phyloP scores from a whole-genome alignment of 2,888 invertebrate genomes.

The Leucophenga montana region DNA sequence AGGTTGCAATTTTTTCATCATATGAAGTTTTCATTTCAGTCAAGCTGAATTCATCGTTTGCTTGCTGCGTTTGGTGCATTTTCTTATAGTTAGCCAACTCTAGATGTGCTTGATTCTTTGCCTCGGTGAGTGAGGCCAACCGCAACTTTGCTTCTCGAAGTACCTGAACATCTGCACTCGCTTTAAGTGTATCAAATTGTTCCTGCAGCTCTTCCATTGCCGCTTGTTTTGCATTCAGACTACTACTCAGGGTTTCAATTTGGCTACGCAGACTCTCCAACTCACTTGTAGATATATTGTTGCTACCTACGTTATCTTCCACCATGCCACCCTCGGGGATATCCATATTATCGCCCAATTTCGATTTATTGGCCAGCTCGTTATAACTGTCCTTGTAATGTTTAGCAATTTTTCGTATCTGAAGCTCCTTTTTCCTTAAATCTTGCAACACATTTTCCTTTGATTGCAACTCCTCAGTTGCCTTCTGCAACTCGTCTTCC shows the following conservation, averaged over 20 bases:
- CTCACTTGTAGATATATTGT: constrained; percentile 61
- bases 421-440: constrained; percentile 80
- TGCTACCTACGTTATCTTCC: constrained; percentile 45
- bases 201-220: constrained; percentile 77
- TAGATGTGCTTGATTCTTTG: constrained; percentile 77
- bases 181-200: constrained; percentile 79
- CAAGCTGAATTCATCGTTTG: constrained; percentile 76
- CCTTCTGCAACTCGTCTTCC: constrained; percentile 77
- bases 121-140: constrained; percentile 82
- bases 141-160: constrained; percentile 84
- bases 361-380: constrained; percentile 80
- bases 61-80: constrained; percentile 75
- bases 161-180: constrained; percentile 81
- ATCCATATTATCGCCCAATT: constrained; percentile 75
- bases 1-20: constrained; percentile 79
- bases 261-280: constrained; percentile 71
- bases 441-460: constrained; percentile 82
- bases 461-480: constrained; percentile 79
- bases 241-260: constrained; percentile 73
- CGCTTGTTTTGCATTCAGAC: constrained; percentile 72
- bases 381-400: constrained; percentile 92
- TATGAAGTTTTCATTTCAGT: constrained; percentile 81
- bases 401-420: constrained; percentile 90
- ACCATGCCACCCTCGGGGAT: constrained; percentile 53
- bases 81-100: constrained; percentile 76